Evolutionary conservation across 1,140 invertebrate genomes (phyloP), one percentile per base, ranked within the genome.

Genomic region (Anadara kagoshimensis): DNA sequence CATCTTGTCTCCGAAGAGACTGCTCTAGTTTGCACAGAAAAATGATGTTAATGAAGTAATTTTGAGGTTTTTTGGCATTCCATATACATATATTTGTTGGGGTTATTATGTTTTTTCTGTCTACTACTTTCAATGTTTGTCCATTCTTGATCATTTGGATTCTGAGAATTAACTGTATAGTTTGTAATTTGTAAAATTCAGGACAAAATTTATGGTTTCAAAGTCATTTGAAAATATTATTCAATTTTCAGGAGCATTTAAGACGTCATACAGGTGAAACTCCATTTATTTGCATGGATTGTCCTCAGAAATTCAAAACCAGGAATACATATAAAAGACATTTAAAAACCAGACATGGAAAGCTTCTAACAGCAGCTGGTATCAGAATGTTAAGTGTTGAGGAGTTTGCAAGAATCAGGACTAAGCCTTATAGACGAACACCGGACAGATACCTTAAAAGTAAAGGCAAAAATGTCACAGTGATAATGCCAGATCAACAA

Each of bases 251-350:
- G 87, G 93, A 93, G 81, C 93, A 93, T 80, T 86, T 92, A 45
- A 85, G 92, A 54, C 85, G 92, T 54, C 93, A 93, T 75, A 93
- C 92, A 14, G 93, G 93, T 49, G 93, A 93, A 85, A 91, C 92
- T 22, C 93, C 93, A 4, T 93, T 92, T 79, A 89, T 91, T n/a
- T 93, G 93, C 77, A 89, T 89, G 5, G 92, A 93, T 75, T 93
- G 93, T 85, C 88, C 90, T 7, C 90, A 91, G 67, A 84, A 92
- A 69, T 93, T 93, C 78, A 93, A 93, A 87, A 93, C 92, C 0
- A 86, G 92, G 24, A 93, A 93, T 72, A 93, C 92, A 12, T 93
- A 93, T 82, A 93, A 93, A 82, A 88, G 92, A 24, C 92, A 93
- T 80, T 80, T 93, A 63, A 92, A 87, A 76, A 89, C 89, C 36